A percentile compares a stretch with the other conserved stretches of the same genome.
Conservation (phyloP, 1,140 invertebrate genomes). For the Littorina saxatilis region DNA sequence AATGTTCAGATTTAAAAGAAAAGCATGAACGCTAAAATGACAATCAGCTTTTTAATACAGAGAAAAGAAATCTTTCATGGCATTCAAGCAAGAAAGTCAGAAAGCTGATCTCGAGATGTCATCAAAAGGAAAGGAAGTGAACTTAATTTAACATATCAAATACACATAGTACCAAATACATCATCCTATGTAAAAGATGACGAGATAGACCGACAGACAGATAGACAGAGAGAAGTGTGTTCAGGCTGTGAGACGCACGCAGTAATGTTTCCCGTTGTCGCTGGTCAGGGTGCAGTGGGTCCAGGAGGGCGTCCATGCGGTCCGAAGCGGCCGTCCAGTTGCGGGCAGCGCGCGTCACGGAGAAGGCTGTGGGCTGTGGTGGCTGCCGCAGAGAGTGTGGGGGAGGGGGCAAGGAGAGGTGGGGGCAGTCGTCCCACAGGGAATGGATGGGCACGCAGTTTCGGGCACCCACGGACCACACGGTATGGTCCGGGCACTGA, state of each 20-base stretch:
- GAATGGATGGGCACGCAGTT: constrained; percentile 36
- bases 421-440: constrained; percentile 36
- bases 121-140: constrained; percentile 34
- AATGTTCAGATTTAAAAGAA: no score
- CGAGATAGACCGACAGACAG: no score
- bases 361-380: background rate
- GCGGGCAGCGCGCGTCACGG: background rate
- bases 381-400: background rate
- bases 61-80: no score
- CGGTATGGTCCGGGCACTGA: constrained; percentile 1
- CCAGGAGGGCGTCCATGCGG: constrained; percentile 31
- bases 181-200: background rate
- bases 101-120: background rate
- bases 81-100: background rate
- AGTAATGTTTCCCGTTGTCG: background rate
- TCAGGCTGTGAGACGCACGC: background rate
- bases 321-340: constrained; percentile 15
- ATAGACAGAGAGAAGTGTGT: no score
- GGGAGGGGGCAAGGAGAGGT: background rate
- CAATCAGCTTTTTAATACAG: no score
- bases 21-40: no score
- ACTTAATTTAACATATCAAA: no score
- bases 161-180: background rate
- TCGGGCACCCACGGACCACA: constrained; percentile 30
- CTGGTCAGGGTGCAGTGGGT: background rate